phyloP scores from a whole-genome alignment of 2,113 vertebrate genomes.

The Marmota monax region DNA sequence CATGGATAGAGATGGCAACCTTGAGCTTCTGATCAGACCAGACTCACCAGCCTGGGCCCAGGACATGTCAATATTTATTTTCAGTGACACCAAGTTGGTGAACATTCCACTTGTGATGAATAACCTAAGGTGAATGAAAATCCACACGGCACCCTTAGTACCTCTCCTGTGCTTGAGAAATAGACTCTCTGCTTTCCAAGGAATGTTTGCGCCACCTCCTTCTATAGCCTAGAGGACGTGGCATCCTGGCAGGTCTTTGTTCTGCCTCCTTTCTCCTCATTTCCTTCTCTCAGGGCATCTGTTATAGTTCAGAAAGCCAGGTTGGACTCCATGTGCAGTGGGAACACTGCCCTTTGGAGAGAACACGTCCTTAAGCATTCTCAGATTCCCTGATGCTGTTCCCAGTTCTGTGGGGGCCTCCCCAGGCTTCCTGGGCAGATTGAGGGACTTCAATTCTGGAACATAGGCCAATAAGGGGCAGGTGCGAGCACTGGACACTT shows the following conservation, averaged over 20 bases:
- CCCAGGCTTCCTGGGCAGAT: not conserved
- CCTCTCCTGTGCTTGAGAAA: too few species aligned
- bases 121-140: slow-evolving; percentile 83
- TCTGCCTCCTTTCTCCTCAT: accelerated
- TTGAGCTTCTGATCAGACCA: slow-evolving; percentile 90
- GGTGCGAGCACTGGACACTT: too few species aligned
- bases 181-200: not conserved
- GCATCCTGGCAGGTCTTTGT: not conserved
- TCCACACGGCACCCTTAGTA: accelerated
- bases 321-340: accelerated
- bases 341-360: not conserved
- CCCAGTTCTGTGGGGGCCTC: accelerated
- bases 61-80: slow-evolving; percentile 95
- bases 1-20: slow-evolving; percentile 93
- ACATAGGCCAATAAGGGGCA: too few species aligned
- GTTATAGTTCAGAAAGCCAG: accelerated
- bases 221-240: not conserved
- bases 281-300: too few species aligned
- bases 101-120: slow-evolving; percentile 85
- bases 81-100: slow-evolving; percentile 91
- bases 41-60: slow-evolving; percentile 85
- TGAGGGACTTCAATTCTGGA: not conserved
- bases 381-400: not conserved
- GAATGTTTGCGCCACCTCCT: not conserved
- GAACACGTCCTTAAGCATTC: not conserved